Base-by-base conservation (phyloP, 2,888 invertebrate genomes). In the Ditylenchus weischeri region DNA sequence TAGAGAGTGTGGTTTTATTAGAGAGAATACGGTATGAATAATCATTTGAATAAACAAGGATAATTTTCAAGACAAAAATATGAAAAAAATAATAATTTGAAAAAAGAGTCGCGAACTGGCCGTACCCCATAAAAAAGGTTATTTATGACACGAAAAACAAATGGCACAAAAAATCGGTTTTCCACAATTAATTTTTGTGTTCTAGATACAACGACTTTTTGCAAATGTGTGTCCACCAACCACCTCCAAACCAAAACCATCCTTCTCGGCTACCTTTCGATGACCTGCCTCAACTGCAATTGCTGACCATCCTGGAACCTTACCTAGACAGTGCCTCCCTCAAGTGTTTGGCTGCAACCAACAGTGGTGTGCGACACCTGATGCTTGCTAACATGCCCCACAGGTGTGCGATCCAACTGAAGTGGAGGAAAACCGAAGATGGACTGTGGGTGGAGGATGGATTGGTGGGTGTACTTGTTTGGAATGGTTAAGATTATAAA, bases 301-400 rank as follows among this genome's bases (percentile, higher is more conserved):
- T 67, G 19, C 47, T 64, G 36, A 19, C n/a, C 8, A 5, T 67
- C 21, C 23, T 67, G n/a, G 29, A 19, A 7, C 57, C 36, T 6
- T 69, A 61, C 50, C 23, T 71, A 15, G 71, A 71, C 65, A 51
- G 63, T 57, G 71, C 71, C 7, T 59, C 64, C 23, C 29, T 71
- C 6, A 21, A 58, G 36, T 35, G 57, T 19, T 60, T 71, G 11
- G 29, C 67, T 15, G 62, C 65, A 13, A 64, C 67, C 35, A 60
- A 50, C 36, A 19, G 47, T 21, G 18, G 57, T n/a, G 43, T 72
- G 6, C 64, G 68, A 23, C 8, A 49, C 21, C 13, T 60, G 13
- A 10, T 69, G 11, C 60, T 61, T 23, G 18, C 8, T 5, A 19
- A 48, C n/a, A 15, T 69, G 38, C 7, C 11, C 38, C 38, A 38